Base-by-base conservation (phyloP, 2,888 invertebrate species). In the Tridacna crocea region DNA sequence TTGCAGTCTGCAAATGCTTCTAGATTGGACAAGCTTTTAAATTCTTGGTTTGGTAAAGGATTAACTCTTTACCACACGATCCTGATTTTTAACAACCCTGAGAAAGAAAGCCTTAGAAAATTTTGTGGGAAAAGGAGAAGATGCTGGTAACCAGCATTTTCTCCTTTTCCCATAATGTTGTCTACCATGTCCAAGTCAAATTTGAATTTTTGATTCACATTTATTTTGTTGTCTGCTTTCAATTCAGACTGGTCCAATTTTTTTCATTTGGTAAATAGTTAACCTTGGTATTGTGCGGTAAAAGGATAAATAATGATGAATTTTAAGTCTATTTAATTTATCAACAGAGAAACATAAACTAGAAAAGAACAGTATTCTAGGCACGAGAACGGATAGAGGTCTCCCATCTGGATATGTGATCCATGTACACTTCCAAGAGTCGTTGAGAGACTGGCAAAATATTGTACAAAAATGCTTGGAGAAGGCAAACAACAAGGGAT, bases 371-470 rank as follows among this genome's bases (percentile, higher is more conserved):
- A 63, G 63, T 6, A 36, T 75, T 17, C 22, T 75, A 1, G 0
- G n/a, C 22, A 75, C 76, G 2, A 46, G 58, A 24, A 51, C 48
- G 10, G 27, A 48, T 13, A 48, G 70, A 15, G 61, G 74, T 22
- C 17, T 77, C 11, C 27, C 27, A 17, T 63, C 72, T 24, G 63
- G 63, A 22, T 24, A 75, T 19, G 77, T 86, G 19, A 75, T 88
- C 17, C 87, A 87, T 81, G 72, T 88, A 13, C 75, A 72, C 13
- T 82, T 75, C 55, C 79, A 82, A 47, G 80, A 79, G 26, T 60
- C 58, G 0, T 68, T 81, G 2, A 47, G 0, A 3, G 75, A 66
- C 68, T 88, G 88, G 88, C 72, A 66, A 61, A 66, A 65, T 26
- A 72, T 61, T 72, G 79, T 88, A n/a, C 19, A 13, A 6, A 75